A percentile compares a stretch with the other conserved stretches of the same genome.
These are phyloP conservation scores for Elgaria multicarinata DNA, from an alignment of 2,113 vertebrate species.

Conservation along the genomic window DNA sequence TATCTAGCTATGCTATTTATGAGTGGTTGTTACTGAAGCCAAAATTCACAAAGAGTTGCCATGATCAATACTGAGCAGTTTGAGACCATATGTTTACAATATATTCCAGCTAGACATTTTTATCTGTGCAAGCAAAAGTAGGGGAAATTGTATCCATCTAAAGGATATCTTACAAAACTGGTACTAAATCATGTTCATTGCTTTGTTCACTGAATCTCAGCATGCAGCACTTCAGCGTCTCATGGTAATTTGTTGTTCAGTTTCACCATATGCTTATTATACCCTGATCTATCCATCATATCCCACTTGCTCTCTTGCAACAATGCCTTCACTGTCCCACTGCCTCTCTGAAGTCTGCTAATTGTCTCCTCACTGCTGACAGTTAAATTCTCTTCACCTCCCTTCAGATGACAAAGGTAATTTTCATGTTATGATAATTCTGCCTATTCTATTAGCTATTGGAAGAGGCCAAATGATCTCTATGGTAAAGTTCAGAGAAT, in stretches of 20 bases:
- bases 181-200: not conserved
- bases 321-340: constrained; percentile 2
- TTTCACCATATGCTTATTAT: constrained; percentile 28
- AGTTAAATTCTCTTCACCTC: constrained; percentile 5
- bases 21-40: too few species aligned
- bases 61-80: too few species aligned
- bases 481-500: constrained; percentile 11
- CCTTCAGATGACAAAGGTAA: not conserved
- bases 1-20: too few species aligned
- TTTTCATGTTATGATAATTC: constrained; percentile 23
- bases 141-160: not conserved
- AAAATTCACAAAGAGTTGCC: too few species aligned
- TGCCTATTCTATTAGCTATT: not conserved
- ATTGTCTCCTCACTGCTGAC: constrained; percentile 21
- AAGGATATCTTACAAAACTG: not conserved
- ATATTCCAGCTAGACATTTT: constrained; percentile 31
- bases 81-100: too few species aligned
- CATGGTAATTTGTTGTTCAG: not conserved
- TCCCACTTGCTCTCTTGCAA: constrained; percentile 41
- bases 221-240: not conserved
- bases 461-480: constrained; percentile 30
- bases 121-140: not conserved
- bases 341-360: constrained; percentile 18
- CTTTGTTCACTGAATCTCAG: constrained; percentile 4
- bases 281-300: constrained; percentile 14